These are phyloP conservation scores for Leptobrachium ailaonicum DNA, from an alignment of 2,113 vertebrate genomes.

Conservation along the genomic window DNA sequence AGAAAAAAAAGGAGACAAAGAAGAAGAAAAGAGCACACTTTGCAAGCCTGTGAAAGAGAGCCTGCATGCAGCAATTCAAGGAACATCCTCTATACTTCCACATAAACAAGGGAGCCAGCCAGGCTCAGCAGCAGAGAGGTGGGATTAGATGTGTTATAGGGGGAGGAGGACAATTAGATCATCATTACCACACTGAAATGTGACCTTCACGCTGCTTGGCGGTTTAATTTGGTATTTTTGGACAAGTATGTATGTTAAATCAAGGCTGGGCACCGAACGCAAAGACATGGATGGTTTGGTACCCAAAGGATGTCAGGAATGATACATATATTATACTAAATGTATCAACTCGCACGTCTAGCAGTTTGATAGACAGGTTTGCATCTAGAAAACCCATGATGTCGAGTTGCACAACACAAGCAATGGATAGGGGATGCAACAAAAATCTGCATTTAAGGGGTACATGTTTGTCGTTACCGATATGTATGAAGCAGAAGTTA, in stretches of 20 bases:
- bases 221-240: conserved; percentile 3
- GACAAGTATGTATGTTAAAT: not conserved
- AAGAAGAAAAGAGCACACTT: conserved; percentile 8
- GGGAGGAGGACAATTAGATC: conserved; percentile 44
- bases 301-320: too few relatives aligned
- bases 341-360: too few relatives aligned
- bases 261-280: not conserved
- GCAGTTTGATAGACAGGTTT: too few relatives aligned
- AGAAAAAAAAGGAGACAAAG: conserved; percentile 6
- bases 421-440: not conserved
- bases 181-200: conserved; percentile 36
- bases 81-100: conserved; percentile 25
- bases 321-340: too few relatives aligned
- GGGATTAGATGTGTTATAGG: conserved; percentile 16
- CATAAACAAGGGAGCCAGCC: conserved; percentile 20
- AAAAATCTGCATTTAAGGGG: too few relatives aligned
- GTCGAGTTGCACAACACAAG: not conserved
- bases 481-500: not conserved
- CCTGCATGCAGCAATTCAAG: conserved; percentile 40
- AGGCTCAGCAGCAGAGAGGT: conserved; percentile 27
- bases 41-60: conserved; percentile 40
- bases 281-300: too few relatives aligned
- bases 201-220: conserved; percentile 21
- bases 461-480: too few relatives aligned
- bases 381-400: not conserved